Evolutionary conservation across 2,888 invertebrate genomes (phyloP).

Genomic region (Caenorhabditis zanzibari): DNA sequence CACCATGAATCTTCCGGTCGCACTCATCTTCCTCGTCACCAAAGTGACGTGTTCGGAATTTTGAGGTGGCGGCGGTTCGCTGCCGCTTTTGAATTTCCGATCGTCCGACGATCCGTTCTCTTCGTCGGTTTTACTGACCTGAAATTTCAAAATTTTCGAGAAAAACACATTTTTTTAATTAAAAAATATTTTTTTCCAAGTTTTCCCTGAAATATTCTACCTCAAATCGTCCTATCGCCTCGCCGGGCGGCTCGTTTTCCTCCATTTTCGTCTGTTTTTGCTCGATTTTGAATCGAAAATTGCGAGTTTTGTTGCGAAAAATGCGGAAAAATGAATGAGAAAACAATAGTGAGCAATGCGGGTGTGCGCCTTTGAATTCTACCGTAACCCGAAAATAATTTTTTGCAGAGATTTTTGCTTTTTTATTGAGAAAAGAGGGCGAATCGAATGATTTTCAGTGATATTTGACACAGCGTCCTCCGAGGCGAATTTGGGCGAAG

Average conservation of each 20-base stretch:
- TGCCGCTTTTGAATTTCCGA: constrained; percentile 61
- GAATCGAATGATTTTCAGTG: too few relatives aligned
- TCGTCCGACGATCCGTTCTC: constrained; percentile 12
- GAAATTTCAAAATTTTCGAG: constrained; percentile 11
- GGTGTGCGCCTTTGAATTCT: constrained; percentile 12
- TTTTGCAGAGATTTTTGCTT: not conserved
- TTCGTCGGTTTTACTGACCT: constrained; percentile 62
- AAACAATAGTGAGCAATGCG: not conserved
- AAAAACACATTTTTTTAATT: not conserved
- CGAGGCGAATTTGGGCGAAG: too few relatives aligned
- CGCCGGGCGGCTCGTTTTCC: constrained; percentile 13
- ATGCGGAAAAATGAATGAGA: not conserved
- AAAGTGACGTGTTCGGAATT: constrained; percentile 34
- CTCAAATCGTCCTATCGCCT: constrained; percentile 31
- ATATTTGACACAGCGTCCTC: too few relatives aligned
- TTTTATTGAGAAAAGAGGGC: not conserved
- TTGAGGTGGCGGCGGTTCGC: constrained; percentile 56
- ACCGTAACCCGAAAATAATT: not conserved
- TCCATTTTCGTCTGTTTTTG: not conserved
- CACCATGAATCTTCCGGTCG: constrained; percentile 74
- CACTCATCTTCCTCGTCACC: constrained; percentile 69
- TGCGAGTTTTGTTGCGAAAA: not conserved
- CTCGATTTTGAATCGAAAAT: not conserved
- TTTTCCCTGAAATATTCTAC: constrained; percentile 6
- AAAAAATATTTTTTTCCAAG: not conserved